phyloP scores from a whole-genome alignment of 2,113 vertebrate genomes.

The Chaenogobius annularis region DNA sequence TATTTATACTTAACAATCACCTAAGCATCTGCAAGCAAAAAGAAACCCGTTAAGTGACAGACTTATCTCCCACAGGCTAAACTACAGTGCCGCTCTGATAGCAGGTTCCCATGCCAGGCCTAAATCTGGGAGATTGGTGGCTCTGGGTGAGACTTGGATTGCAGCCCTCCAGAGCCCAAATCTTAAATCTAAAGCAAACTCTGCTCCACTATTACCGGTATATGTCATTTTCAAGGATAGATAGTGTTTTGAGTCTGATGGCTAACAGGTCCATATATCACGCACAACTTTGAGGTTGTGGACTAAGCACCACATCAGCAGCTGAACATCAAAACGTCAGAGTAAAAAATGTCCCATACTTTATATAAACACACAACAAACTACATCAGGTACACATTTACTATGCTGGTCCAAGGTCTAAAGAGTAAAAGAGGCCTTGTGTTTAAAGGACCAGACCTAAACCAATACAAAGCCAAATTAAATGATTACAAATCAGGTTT shows the following conservation, averaged over 20 bases:
- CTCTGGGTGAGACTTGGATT: constrained; percentile 42
- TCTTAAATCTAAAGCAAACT: constrained; percentile 50
- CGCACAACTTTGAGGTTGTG: constrained; percentile 42
- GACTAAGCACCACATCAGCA: constrained; percentile 15
- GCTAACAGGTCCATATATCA: constrained; percentile 35
- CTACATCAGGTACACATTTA: background rate
- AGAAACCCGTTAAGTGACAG: constrained; percentile 2
- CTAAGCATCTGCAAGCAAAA: background rate
- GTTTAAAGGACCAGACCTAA: background rate
- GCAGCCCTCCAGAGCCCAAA: constrained; percentile 33
- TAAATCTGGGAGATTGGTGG: constrained; percentile 55
- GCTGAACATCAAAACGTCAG: constrained; percentile 23
- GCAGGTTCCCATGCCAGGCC: constrained; percentile 38
- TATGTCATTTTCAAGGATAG: constrained; percentile 57
- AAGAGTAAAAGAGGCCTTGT: too few species aligned
- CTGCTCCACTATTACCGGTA: constrained; percentile 38
- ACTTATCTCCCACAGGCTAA: constrained; percentile 12
- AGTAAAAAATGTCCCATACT: background rate
- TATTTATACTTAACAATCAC: too few species aligned
- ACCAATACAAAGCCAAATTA: background rate
- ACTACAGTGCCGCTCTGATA: constrained; percentile 24
- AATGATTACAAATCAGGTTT: background rate
- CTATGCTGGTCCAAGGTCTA: too few species aligned
- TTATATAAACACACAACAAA: background rate
- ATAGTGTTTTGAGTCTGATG: constrained; percentile 26